Conservation (phyloP, 2,888 invertebrate genomes). For the Papilio elwesi region DNA sequence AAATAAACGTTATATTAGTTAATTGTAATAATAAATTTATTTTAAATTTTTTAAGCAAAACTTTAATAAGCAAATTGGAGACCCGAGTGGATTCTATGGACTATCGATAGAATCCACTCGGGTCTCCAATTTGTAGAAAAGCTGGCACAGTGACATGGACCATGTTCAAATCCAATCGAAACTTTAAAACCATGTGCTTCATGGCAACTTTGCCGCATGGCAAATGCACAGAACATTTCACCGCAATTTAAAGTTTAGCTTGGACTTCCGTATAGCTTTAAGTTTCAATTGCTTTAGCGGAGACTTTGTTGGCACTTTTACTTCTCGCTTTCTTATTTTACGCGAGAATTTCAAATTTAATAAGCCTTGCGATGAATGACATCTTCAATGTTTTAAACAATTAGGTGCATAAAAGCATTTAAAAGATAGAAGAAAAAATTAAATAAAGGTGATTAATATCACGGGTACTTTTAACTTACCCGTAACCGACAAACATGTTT, state of each 20-base stretch:
- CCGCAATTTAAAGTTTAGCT: constrained; percentile 14
- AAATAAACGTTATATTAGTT: no score
- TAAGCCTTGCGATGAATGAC: background rate
- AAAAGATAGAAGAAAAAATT: no score
- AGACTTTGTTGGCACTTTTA: constrained; percentile 14
- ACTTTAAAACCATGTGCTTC: background rate
- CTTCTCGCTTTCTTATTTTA: background rate
- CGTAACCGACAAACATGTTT: no score
- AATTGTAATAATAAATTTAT: no score
- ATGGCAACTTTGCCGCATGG: background rate
- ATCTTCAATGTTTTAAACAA: background rate
- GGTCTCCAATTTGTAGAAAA: background rate
- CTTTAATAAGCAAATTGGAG: no score
- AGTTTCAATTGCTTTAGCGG: constrained; percentile 19
- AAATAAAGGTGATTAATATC: no score
- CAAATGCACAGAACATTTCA: constrained; percentile 1
- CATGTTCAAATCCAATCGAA: constrained; percentile 9
- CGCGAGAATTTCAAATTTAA: constrained; percentile 1
- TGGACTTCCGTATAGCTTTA: constrained; percentile 16
- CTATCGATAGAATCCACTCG: no score
- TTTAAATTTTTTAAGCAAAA: no score
- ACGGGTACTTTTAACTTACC: no score
- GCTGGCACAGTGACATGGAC: no score
- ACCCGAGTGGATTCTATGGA: no score
- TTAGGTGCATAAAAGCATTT: background rate